Base-by-base conservation (phyloP, 2,113 vertebrate genomes). In the Nesoenas mayeri region DNA sequence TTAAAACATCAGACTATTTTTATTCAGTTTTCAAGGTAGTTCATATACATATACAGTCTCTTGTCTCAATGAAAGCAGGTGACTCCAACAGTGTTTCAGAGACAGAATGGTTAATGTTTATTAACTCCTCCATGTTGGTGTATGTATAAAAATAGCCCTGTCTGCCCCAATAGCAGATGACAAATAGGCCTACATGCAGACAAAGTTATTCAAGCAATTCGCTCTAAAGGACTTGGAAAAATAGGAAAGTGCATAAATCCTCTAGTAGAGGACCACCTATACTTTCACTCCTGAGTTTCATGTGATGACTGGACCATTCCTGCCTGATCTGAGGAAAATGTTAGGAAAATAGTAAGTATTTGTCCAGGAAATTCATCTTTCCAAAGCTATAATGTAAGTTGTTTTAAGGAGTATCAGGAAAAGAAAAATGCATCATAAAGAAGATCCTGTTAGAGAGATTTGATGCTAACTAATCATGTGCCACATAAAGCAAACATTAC, bases 111-210 rank as follows among this genome's bases (percentile, higher is more conserved):
- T 53, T 67, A 83, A 24, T 83, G 38, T 83, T 88, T 81, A 58
- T 89, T 44, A 74, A 73, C 13, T 70, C 31, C n/a, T 87, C 42
- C 3, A 2, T 22, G 15, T 40, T 57, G 69, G 48, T 71, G 56
- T 65, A 54, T 14, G 28, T 81, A 86, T 73, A 94, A 94, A 93
- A 95, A 95, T 74, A 95, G 40, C 10, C 64, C 72, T 93, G 74
- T 79, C 75, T 77, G 48, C 56, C 74, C 75, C 73, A 81, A 11
- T 11, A 95, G 47, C 65, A 89, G 80, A 61, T 92, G 72, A 74
- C 69, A 91, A 78, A 84, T 11, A 47, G 69, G 54, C 58, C 51
- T 75, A 42, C 32, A 28, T 66, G 48, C 79, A 79, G 71, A 66
- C 15, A 85, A 38, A 87, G 70, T 16, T 86, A 25, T 83, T 94